Base-by-base conservation (phyloP, 2,888 invertebrate genomes). In the Zaprionus bogoriensis region DNA sequence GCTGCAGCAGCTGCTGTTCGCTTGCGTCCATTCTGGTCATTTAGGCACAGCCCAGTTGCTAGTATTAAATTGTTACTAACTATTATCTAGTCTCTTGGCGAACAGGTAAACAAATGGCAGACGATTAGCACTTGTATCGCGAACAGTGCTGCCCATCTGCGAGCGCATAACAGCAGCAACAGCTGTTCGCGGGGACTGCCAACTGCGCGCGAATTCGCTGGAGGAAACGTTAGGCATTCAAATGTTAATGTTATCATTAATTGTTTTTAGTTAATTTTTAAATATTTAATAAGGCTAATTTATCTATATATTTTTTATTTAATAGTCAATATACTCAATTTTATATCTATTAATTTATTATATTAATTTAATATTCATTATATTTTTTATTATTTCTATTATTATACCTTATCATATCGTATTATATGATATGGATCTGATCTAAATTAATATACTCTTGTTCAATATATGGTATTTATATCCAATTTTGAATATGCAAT, bases 101-200 rank as follows among this genome's bases (percentile, higher is more conserved):
- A 22, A 42, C 22, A 65, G 45, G 76, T 72, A 72, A 75, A 72
- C 76, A 72, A 75, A 75, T 64, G 41, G 38, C 64, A 47, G 45
- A 28, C 66, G 52, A 70, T 50, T 64, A 38, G 41, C 51, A 50
- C 55, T 53, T 46, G 12, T 28, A 14, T 12, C 23, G 36, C 2
- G 4, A 4, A 5, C 19, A 22, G 58, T 17, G 65, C 59, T 75
- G 66, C 17, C 71, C 62, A 71, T 28, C 50, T 39, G 52, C 27
- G 28, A 3, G 22, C 25, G 5, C 64, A 22, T 12, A 1, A 22
- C 14, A 17, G 38, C 27, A 12, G 30, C 39, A 70, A 69, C 71
- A 71, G 74, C 71, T 75, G 75, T 47, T 45, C 39, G n/a, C n/a
- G 12, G 58, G 1, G 61, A 17, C 66, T 73, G 72, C 74, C 64